These are phyloP conservation scores for Metaphire vulgaris DNA, from an alignment of 1,140 invertebrate genomes.

Conservation along the genomic window DNA sequence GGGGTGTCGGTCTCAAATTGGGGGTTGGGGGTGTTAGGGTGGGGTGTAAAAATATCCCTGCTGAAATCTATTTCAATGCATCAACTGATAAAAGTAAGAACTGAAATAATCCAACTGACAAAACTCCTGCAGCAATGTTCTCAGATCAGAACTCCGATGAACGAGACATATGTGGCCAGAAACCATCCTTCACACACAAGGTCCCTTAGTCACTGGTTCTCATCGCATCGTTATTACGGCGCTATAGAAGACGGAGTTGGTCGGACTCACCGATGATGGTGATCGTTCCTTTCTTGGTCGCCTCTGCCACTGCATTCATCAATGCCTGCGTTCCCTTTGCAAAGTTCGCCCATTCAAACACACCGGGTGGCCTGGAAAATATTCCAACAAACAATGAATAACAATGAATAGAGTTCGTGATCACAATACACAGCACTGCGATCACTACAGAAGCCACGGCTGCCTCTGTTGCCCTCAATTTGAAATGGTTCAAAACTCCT, in stretches of 20 bases:
- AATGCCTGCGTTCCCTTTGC: constrained; percentile 79
- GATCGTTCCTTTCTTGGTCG: constrained; percentile 68
- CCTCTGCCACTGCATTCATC: constrained; percentile 93
- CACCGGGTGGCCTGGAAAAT: constrained; percentile 73
- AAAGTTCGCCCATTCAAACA: constrained; percentile 95
- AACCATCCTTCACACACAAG: constrained; percentile 8
- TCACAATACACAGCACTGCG: constrained; percentile 34
- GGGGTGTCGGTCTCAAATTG: too few species aligned
- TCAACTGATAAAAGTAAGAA: too few species aligned
- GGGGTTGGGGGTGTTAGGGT: too few species aligned
- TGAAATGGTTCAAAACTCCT: too few species aligned
- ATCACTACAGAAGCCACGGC: constrained; percentile 25
- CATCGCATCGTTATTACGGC: neutral
- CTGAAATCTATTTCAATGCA: too few species aligned
- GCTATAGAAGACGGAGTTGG: neutral
- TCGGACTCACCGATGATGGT: constrained; percentile 75
- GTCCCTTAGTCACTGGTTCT: neutral
- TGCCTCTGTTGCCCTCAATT: neutral
- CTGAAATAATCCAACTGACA: too few species aligned
- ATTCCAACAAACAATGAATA: neutral
- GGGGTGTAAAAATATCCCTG: too few species aligned
- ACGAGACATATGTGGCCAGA: neutral
- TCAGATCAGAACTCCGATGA: neutral
- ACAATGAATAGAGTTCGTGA: neutral
- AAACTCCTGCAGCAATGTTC: too few species aligned